A percentile compares a stretch with the other conserved stretches of the same genome.
Conservation (phyloP, 2,113 vertebrate genomes). For the Chlamydotis undulata region DNA sequence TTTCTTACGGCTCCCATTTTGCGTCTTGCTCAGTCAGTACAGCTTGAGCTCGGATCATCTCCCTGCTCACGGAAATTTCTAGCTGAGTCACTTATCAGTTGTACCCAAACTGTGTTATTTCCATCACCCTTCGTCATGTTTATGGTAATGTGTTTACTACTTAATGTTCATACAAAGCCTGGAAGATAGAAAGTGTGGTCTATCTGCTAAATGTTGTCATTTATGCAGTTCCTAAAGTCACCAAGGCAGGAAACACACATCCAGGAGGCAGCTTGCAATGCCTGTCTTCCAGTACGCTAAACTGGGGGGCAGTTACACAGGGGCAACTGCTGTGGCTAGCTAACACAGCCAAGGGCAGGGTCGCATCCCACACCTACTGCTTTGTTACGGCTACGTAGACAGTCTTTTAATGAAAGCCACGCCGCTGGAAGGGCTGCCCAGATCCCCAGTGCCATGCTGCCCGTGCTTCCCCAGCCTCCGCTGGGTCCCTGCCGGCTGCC, state of each 20-base stretch:
- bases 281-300: not conserved
- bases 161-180: not conserved
- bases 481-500: not conserved
- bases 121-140: not conserved
- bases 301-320: not conserved
- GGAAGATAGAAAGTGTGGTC: not conserved
- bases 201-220: not conserved
- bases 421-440: not conserved
- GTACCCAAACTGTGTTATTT: not conserved
- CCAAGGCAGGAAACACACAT: accelerated
- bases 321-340: accelerated
- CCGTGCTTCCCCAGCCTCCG: accelerated
- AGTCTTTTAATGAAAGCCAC: not conserved
- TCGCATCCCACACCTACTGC: accelerated
- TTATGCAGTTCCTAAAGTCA: not conserved
- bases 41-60: not conserved
- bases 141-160: not conserved
- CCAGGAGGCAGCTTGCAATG: not conserved
- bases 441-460: accelerated
- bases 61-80: not conserved
- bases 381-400: accelerated
- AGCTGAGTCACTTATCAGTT: not conserved
- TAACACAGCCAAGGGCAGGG: not conserved
- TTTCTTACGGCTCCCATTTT: not conserved
- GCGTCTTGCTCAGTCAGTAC: not conserved